Conservation (phyloP, 2,797 vertebrate species). For the Lepilemur ruficaudatus region DNA sequence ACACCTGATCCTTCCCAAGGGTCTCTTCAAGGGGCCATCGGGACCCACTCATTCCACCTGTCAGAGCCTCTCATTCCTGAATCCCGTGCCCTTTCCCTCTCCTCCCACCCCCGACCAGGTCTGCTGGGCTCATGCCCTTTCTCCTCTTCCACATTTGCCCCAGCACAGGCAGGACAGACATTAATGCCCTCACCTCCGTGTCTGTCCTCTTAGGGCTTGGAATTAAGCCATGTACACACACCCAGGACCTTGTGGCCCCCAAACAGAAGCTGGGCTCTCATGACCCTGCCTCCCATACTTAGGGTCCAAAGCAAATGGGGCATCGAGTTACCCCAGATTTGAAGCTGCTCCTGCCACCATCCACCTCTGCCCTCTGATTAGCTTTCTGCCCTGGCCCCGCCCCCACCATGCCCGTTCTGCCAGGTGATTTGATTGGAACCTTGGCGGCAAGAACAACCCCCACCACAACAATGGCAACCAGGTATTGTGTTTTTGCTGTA, state of each 20-base stretch:
- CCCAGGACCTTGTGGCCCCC: not conserved
- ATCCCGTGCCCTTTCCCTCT: not conserved
- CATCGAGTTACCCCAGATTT: not conserved
- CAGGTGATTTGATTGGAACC: not conserved
- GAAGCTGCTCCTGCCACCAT: not conserved
- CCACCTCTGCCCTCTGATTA: not conserved
- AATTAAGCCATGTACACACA: not conserved
- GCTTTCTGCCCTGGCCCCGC: not conserved
- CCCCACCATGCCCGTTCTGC: not conserved
- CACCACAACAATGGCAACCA: not conserved
- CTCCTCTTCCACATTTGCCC: not conserved
- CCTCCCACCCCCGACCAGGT: fast-evolving
- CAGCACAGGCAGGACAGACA: not conserved
- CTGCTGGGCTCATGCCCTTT: not conserved
- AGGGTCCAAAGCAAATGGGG: not conserved
- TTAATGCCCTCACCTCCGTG: not conserved
- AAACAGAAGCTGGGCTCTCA: not conserved
- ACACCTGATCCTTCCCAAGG: not conserved
- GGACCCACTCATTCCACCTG: not conserved
- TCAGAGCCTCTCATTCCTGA: not conserved
- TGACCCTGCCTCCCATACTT: not conserved
- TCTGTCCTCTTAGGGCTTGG: not conserved
- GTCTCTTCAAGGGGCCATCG: not conserved
- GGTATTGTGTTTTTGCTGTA: not conserved
- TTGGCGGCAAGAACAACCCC: not conserved